Conservation (phyloP, 2,888 invertebrate genomes). For the Lingula anatina region DNA sequence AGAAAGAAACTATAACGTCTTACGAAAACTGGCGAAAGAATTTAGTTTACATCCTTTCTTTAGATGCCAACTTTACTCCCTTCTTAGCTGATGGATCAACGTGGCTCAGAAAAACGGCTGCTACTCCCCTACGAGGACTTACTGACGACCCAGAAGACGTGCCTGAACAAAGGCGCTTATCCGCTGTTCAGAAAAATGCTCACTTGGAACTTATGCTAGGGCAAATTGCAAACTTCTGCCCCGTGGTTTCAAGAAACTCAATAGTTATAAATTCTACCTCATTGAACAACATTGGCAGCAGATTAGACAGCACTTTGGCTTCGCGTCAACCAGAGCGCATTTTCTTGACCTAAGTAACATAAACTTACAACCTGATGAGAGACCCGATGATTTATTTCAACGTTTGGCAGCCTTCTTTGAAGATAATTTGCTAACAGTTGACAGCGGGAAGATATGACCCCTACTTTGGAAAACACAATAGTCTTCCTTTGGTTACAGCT, state of each 20-base stretch:
- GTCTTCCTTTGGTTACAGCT: too few species aligned
- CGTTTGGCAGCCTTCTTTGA: too few species aligned
- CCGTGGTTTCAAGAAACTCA: slow-evolving; percentile 4
- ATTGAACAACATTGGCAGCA: too few species aligned
- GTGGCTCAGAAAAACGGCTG: slow-evolving; percentile 4
- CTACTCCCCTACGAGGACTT: slow-evolving; percentile 1
- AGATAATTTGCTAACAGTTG: too few species aligned
- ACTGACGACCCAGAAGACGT: slow-evolving; percentile 1
- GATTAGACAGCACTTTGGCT: background rate
- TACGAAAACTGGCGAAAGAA: slow-evolving; percentile 6
- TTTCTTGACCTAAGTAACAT: too few species aligned
- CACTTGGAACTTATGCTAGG: slow-evolving; percentile 7
- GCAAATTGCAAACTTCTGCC: slow-evolving; percentile 10
- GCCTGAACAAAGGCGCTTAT: background rate
- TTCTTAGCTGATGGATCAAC: slow-evolving; percentile 5
- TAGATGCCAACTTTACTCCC: slow-evolving; percentile 3
- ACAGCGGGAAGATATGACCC: too few species aligned
- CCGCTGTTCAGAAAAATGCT: background rate
- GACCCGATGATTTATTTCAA: too few species aligned
- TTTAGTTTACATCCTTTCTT: slow-evolving; percentile 1
- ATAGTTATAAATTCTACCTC: too few species aligned
- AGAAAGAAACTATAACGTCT: slow-evolving; percentile 4
- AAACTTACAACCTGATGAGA: too few species aligned
- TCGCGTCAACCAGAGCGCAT: background rate
- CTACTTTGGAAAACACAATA: too few species aligned